A percentile compares a stretch with the other conserved stretches of the same genome.
phyloP scores from a whole-genome alignment of 1,140 invertebrate genomes.

The Arion vulgaris region DNA sequence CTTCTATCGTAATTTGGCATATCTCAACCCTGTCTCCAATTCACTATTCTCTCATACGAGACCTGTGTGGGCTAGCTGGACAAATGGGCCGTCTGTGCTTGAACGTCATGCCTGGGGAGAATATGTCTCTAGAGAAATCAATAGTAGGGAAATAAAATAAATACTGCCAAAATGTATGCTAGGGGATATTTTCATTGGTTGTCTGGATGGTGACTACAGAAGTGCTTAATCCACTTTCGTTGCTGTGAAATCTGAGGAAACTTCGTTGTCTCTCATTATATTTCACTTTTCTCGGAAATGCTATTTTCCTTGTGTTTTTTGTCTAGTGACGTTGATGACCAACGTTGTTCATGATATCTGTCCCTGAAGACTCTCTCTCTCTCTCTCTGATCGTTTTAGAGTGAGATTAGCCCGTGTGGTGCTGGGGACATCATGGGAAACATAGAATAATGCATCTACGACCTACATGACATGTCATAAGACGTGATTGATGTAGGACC shows the following conservation, averaged over 20 bases:
- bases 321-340: no score
- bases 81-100: neutral
- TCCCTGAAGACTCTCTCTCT: no score
- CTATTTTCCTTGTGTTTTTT: no score
- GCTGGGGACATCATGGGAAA: no score
- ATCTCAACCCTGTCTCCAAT: neutral
- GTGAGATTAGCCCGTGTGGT: no score
- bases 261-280: neutral
- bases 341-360: no score
- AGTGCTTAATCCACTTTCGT: neutral
- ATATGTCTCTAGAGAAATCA: neutral
- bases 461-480: no score
- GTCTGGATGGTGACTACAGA: neutral
- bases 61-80: no score
- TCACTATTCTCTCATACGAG: neutral
- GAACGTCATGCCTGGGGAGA: neutral
- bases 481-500: no score
- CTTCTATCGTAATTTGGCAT: no score
- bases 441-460: no score
- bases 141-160: neutral
- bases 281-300: neutral
- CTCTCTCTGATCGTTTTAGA: no score
- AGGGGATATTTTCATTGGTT: neutral
- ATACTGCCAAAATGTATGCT: neutral
- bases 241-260: neutral